Base-by-base conservation (phyloP, 1,140 invertebrate genomes). In the Hylaeus anthracinus region DNA sequence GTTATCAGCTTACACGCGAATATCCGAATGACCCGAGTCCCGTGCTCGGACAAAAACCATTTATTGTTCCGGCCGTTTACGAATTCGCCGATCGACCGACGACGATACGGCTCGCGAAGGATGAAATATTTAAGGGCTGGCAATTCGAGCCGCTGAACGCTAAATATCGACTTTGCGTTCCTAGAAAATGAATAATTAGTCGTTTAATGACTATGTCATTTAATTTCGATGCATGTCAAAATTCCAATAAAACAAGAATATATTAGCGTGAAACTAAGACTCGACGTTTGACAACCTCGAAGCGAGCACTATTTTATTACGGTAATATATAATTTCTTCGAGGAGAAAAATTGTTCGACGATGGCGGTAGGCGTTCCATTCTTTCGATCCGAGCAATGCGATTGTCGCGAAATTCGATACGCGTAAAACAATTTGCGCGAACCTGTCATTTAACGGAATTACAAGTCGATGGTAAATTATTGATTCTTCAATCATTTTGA, bases 1-100 rank as follows among this genome's bases (percentile, higher is more conserved):
- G 86, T 85, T 89, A 85, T 87, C 86, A 79, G 75, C 85, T 85
- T 88, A 85, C 85, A 75, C 79, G 81, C 72, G 82, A 84, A 88
- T 88, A 86, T 84, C 81, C 85, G 82, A 86, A 87, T 87, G 82
- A 88, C 80, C 81, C 83, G 67, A 56, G 78, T 61, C 67, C 55
- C 69, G 66, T 61, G 56, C 63, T 45, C 55, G 58, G 86, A 86
- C 82, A 88, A 85, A 87, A 87, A 87, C 82, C 82, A 71, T 86
- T 88, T 88, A 88, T 88, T 86, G 84, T 80, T 81, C 45, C 73
- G 73, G 41, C 60, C 79, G 70, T 85, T 77, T 82, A 69, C 58
- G 61, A 65, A 66, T 69, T 70, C 73, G 64, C n/a, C 41, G 53
- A 71, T 45, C 55, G 72, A 45, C 60, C 43, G 48, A 55, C 51